These are phyloP conservation scores for Lithobates pipiens DNA, from an alignment of 2,797 vertebrate genomes.

Conservation along the genomic window DNA sequence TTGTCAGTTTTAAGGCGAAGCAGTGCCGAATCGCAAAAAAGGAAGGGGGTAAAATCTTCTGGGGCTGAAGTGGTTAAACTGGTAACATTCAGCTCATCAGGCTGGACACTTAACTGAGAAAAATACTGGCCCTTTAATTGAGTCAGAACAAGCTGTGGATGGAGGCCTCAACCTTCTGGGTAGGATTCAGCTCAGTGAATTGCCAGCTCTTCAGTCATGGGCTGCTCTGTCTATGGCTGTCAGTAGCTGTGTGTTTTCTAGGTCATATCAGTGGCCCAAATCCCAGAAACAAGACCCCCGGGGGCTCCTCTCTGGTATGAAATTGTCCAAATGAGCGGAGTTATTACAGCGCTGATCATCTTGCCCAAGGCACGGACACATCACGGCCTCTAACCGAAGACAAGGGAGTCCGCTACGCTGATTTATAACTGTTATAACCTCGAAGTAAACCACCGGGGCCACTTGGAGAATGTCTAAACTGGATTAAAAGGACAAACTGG, in stretches of 20 bases:
- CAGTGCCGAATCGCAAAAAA: too few relatives aligned
- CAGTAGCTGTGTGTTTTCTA: neutral
- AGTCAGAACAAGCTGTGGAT: neutral
- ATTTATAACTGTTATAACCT: too few relatives aligned
- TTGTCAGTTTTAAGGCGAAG: too few relatives aligned
- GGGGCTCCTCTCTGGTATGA: neutral
- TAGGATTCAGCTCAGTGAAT: neutral
- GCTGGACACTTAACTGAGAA: too few relatives aligned
- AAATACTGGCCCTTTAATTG: too few relatives aligned
- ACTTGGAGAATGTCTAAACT: neutral
- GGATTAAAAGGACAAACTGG: neutral
- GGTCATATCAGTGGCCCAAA: neutral
- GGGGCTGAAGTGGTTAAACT: too few relatives aligned
- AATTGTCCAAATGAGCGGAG: neutral
- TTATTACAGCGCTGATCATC: neutral
- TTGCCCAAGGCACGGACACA: neutral
- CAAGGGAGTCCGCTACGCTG: neutral
- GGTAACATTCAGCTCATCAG: too few relatives aligned
- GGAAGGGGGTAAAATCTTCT: too few relatives aligned
- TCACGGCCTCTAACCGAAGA: neutral
- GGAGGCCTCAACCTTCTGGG: neutral
- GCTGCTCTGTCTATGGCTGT: neutral
- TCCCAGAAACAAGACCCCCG: neutral
- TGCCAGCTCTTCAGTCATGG: neutral
- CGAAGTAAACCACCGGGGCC: neutral